Conservation (phyloP, 2,797 vertebrate species). For the Discoglossus pictus region DNA sequence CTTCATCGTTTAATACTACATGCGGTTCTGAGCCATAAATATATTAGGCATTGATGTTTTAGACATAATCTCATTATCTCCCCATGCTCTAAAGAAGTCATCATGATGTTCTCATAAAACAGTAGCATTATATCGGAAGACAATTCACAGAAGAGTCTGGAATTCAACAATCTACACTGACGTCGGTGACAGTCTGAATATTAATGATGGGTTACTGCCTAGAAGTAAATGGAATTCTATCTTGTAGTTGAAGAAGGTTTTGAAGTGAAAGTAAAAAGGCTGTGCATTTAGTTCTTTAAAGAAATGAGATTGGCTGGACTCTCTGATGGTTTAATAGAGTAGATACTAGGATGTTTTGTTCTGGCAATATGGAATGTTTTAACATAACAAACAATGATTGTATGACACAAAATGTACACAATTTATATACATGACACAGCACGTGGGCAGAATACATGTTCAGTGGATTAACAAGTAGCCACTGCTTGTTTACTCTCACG, state of each 20-base stretch:
- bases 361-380: slow-evolving; percentile 6
- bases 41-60: slow-evolving; percentile 29
- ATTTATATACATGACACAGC: too few species aligned
- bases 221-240: slow-evolving; percentile 28
- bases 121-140: slow-evolving; percentile 15
- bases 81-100: slow-evolving; percentile 5
- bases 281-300: slow-evolving; percentile 11
- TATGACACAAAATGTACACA: too few species aligned
- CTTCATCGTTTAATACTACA: too few species aligned
- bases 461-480: too few species aligned
- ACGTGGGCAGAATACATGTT: too few species aligned
- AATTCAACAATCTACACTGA: slow-evolving; percentile 30
- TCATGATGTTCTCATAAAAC: slow-evolving; percentile 26
- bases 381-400: too few species aligned
- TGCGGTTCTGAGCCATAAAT: slow-evolving; percentile 23
- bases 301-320: slow-evolving; percentile 22
- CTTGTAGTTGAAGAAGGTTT: slow-evolving; percentile 6
- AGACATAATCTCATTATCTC: slow-evolving; percentile 25
- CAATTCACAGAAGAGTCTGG: slow-evolving; percentile 23
- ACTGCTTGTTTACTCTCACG: too few species aligned
- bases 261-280: slow-evolving; percentile 31
- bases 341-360: background rate
- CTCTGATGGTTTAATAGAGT: slow-evolving; percentile 12
- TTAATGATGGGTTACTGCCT: slow-evolving; percentile 14
- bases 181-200: background rate